Conservation (phyloP, 2,113 vertebrate genomes). For the Conger conger region DNA sequence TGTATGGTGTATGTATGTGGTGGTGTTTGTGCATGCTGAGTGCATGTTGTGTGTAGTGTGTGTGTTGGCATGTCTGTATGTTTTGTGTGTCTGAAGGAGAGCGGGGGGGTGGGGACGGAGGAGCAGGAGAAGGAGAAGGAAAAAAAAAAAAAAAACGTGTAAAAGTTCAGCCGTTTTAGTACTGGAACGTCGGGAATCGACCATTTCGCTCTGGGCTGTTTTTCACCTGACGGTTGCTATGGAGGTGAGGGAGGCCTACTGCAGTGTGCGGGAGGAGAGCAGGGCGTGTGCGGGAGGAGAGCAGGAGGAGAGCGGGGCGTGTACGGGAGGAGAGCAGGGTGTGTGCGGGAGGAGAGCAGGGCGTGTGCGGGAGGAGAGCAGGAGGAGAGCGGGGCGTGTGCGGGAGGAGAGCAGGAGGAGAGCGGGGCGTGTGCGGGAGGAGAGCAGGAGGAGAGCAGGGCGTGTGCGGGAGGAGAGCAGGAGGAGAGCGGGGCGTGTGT, state of each 20-base stretch:
- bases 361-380: too few relatives aligned
- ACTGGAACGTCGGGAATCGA: not conserved
- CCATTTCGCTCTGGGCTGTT: not conserved
- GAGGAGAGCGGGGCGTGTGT: not conserved
- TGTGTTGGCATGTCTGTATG: not conserved
- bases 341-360: not conserved
- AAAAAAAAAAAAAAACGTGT: not conserved
- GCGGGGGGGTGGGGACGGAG: not conserved
- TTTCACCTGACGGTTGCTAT: constrained; percentile 9
- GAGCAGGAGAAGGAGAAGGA: not conserved
- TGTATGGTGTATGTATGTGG: too few relatives aligned
- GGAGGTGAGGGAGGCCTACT: not conserved
- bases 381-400: too few relatives aligned
- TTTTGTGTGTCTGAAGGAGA: not conserved
- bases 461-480: not conserved
- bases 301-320: not conserved
- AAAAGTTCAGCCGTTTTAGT: not conserved
- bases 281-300: not conserved
- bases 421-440: too few relatives aligned
- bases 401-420: not conserved
- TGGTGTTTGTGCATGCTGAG: too few relatives aligned
- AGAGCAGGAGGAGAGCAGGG: too few relatives aligned
- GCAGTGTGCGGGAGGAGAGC: not conserved
- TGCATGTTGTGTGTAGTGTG: too few relatives aligned
- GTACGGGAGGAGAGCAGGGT: too few relatives aligned